phyloP scores from a whole-genome alignment of 2,888 invertebrate genomes.

The Pristionchus fissidentatus region DNA sequence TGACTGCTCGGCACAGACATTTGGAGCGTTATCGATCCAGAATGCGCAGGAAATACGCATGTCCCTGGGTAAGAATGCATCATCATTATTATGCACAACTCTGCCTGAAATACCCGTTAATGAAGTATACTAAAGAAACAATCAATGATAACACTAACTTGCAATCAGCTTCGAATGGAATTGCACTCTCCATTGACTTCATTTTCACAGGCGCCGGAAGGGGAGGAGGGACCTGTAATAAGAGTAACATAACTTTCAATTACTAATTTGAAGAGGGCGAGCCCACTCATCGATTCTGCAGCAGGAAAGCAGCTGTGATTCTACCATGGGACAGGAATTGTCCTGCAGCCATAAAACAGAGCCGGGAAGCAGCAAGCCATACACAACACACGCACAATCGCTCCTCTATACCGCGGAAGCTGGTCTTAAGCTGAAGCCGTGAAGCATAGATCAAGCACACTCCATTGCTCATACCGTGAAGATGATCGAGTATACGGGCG shows the following conservation, averaged over 20 bases:
- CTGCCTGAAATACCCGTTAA: not conserved
- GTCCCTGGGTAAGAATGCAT: conserved; percentile 46
- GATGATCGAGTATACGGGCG: conserved; percentile 46
- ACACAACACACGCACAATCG: no score
- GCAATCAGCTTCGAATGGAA: conserved; percentile 42
- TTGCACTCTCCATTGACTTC: not conserved
- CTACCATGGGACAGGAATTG: no score
- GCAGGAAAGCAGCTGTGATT: not conserved
- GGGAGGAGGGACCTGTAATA: conserved; percentile 1
- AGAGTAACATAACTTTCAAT: not conserved
- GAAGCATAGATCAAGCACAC: not conserved
- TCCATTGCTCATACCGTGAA: conserved; percentile 45
- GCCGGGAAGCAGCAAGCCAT: not conserved
- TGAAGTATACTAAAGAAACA: not conserved
- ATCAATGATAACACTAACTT: not conserved
- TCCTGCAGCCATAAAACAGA: not conserved
- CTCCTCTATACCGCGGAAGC: not conserved
- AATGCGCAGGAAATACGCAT: conserved; percentile 66
- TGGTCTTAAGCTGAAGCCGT: not conserved
- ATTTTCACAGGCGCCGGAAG: conserved; percentile 21
- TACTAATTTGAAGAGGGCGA: not conserved
- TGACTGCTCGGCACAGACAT: conserved; percentile 63
- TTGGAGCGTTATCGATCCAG: conserved; percentile 68
- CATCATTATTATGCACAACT: not conserved
- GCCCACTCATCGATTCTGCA: not conserved